Conservation (phyloP, 2,888 invertebrate genomes). For the Polylopha cassiicola region DNA sequence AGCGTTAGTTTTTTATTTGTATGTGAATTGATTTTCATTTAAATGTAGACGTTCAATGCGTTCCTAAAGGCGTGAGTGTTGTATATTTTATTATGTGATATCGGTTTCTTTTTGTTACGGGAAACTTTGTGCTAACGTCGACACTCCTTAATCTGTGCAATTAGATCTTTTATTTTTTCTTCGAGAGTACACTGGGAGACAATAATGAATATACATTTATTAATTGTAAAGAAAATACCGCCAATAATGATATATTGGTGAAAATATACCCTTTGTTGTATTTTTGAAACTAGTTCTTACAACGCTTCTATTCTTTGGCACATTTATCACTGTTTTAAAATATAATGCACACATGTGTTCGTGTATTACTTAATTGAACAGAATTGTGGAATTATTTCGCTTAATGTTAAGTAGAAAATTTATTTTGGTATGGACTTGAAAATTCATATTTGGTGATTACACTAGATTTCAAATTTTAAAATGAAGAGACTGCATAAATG, state of each 20-base stretch:
- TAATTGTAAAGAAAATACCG: constrained; percentile 12
- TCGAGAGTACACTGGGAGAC: constrained; percentile 19
- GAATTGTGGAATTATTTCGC: not conserved
- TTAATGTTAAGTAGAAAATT: constrained; percentile 32
- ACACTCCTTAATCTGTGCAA: constrained; percentile 20
- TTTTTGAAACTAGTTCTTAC: constrained; percentile 11
- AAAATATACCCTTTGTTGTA: constrained; percentile 6
- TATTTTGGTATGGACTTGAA: constrained; percentile 5
- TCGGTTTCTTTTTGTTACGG: constrained; percentile 8
- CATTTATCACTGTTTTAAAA: constrained; percentile 6
- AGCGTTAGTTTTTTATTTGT: constrained; percentile 22
- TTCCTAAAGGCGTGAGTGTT: constrained; percentile 13
- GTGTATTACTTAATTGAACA: constrained; percentile 11
- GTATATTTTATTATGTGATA: constrained; percentile 16
- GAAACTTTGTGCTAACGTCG: constrained; percentile 2
- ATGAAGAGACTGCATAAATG: too few species aligned
- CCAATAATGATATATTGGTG: too few species aligned
- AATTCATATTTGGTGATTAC: not conserved
- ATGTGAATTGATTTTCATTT: constrained; percentile 30
- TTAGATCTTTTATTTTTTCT: constrained; percentile 9
- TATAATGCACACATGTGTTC: constrained; percentile 16
- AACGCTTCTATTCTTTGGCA: constrained; percentile 13
- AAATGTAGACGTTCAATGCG: constrained; percentile 26
- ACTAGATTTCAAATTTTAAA: too few species aligned
- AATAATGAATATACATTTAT: constrained; percentile 18